A percentile compares a stretch with the other conserved stretches of the same genome.
These are phyloP conservation scores for Spermophilus dauricus DNA, from an alignment of 2,113 vertebrate species.

Conservation along the genomic window DNA sequence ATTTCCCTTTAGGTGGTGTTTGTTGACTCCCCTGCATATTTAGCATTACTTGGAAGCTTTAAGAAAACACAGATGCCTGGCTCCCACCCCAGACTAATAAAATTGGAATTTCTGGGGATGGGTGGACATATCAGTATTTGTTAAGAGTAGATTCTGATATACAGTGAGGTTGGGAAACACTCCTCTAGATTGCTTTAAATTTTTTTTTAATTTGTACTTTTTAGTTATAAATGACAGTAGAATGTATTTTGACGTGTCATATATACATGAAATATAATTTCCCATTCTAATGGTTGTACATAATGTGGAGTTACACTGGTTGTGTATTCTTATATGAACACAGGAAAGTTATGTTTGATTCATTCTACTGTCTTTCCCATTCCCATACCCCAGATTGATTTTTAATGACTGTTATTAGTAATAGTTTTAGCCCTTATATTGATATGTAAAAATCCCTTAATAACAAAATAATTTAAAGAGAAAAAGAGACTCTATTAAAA, in stretches of 20 bases:
- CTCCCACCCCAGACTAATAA: neutral
- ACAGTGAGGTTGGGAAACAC: neutral
- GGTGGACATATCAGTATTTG: neutral
- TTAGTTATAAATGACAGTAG: too few relatives aligned
- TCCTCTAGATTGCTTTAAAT: neutral
- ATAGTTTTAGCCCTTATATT: neutral
- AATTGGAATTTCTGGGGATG: neutral
- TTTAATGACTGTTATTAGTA: slow-evolving; percentile 37
- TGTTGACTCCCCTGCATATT: neutral
- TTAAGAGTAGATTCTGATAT: neutral
- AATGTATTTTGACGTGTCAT: too few relatives aligned
- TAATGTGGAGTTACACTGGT: too few relatives aligned
- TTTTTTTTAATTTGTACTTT: neutral
- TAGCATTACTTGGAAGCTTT: neutral
- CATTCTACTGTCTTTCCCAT: too few relatives aligned
- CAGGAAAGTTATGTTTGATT: too few relatives aligned
- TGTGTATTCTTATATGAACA: too few relatives aligned
- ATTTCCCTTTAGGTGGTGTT: neutral
- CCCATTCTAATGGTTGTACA: too few relatives aligned
- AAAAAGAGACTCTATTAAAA: slow-evolving; percentile 38
- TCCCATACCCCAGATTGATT: neutral
- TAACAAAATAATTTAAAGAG: neutral
- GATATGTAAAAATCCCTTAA: neutral
- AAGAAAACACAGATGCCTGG: neutral
- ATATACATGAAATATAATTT: too few relatives aligned